Evolutionary conservation across 1,140 invertebrate species (phyloP).

Genomic region (Zaprionus africanus): DNA sequence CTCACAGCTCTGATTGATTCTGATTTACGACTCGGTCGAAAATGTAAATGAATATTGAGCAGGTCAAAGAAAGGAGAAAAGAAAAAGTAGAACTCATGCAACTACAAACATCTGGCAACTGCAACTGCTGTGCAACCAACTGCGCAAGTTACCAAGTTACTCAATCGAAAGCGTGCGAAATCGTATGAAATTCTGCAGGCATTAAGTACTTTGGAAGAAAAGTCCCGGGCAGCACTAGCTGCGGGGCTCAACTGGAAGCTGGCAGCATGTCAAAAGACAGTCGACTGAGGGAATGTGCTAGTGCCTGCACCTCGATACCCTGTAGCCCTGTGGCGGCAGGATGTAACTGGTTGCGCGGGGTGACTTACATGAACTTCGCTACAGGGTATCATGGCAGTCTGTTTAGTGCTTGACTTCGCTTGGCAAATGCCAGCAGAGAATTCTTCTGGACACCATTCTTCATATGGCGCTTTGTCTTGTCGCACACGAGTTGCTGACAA

Average conservation of each 20-base stretch:
- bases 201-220: neutral
- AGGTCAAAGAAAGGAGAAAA: too few species aligned
- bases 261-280: neutral
- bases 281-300: neutral
- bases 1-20: neutral
- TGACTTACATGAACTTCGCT: neutral
- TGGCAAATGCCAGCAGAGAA: neutral
- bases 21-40: neutral
- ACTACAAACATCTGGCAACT: neutral
- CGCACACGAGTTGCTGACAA: slow-evolving; percentile 52
- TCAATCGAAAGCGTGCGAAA: neutral
- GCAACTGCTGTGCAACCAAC: neutral
- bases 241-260: neutral
- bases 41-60: too few species aligned
- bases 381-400: neutral
- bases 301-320: neutral
- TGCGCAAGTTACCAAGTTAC: neutral
- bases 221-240: neutral
- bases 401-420: too few species aligned
- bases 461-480: slow-evolving; percentile 60
- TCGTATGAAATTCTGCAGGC: neutral
- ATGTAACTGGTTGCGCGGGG: too few species aligned
- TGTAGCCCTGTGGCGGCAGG: neutral
- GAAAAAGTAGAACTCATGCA: neutral
- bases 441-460: slow-evolving; percentile 17